Conservation (phyloP, 1,140 invertebrate genomes). For the Drosophila paulistorum region DNA sequence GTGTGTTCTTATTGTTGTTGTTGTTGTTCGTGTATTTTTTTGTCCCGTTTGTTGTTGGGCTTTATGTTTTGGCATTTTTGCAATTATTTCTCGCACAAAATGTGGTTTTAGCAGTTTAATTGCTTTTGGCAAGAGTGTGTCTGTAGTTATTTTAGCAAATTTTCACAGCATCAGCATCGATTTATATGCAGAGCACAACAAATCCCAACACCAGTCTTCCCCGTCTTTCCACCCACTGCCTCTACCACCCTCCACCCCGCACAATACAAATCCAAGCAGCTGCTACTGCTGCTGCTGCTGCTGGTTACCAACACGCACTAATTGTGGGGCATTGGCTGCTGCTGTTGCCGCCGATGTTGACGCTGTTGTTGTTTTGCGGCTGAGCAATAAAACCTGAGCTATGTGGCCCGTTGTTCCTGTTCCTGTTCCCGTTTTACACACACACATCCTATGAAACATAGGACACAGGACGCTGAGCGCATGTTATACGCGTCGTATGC, state of each 20-base stretch:
- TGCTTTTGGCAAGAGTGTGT: slow-evolving; percentile 73
- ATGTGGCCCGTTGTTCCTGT: slow-evolving; percentile 49
- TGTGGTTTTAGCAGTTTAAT: slow-evolving; percentile 82
- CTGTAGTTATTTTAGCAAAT: slow-evolving; percentile 79
- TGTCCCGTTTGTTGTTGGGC: slow-evolving; percentile 73
- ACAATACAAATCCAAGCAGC: slow-evolving; percentile 47
- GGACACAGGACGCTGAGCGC: slow-evolving; percentile 42
- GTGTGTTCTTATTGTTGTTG: slow-evolving; percentile 35
- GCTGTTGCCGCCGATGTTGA: slow-evolving; percentile 37
- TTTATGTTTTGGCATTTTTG: slow-evolving; percentile 81
- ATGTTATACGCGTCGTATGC: slow-evolving; percentile 74
- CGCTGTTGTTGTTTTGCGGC: slow-evolving; percentile 51
- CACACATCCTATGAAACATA: slow-evolving; percentile 22
- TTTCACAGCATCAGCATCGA: slow-evolving; percentile 80
- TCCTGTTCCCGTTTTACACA: slow-evolving; percentile 41
- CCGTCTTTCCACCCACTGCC: no score
- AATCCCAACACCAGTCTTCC: not conserved
- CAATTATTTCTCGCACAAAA: slow-evolving; percentile 82
- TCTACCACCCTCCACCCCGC: slow-evolving; percentile 1
- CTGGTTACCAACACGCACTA: slow-evolving; percentile 76
- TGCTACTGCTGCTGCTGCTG: slow-evolving; percentile 35
- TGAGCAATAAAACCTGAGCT: slow-evolving; percentile 65
- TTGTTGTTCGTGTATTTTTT: slow-evolving; percentile 8
- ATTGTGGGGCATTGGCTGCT: slow-evolving; percentile 45
- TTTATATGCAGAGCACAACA: slow-evolving; percentile 76